Evolutionary conservation across 23 tunicate species (phyloP), one percentile per base, ranked within the genome.

Genomic region (Styela clava): DNA sequence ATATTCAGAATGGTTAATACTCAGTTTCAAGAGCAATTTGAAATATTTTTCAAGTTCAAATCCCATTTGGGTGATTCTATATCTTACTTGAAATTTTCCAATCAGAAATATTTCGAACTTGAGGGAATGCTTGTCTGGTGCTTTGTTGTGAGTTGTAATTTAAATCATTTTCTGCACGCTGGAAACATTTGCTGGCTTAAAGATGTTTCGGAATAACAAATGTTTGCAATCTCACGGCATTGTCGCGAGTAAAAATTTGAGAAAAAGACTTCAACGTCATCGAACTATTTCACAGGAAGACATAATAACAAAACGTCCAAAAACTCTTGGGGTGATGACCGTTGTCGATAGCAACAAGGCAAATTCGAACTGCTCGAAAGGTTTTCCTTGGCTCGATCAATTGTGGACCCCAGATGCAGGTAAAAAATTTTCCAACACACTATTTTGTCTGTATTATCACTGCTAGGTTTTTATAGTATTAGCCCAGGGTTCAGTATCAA

Each of bases 401-500:
- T 29, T 67, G 31, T 67, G 71, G 71, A 67, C 71, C 0, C 71
- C 71, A 24, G 71, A 67, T 1, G 71, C 71, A 0, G 71, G 71
- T 67, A 1, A 19, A 23, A 21, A 21, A 22, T 0, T n/a, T n/a
- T n/a, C n/a, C n/a, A n/a, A n/a, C n/a, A n/a, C n/a, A n/a, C n/a
- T n/a, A n/a, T n/a, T n/a, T n/a, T n/a, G n/a, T n/a, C n/a, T n/a
- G n/a, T n/a, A n/a, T n/a, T n/a, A n/a, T n/a, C n/a, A n/a, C n/a
- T n/a, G n/a, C n/a, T n/a, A n/a, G n/a, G n/a, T n/a, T n/a, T n/a
- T n/a, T n/a, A n/a, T n/a, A n/a, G n/a, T n/a, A n/a, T n/a, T n/a
- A n/a, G n/a, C n/a, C n/a, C n/a, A n/a, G n/a, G n/a, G n/a, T n/a
- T n/a, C n/a, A n/a, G n/a, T n/a, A n/a, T n/a, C n/a, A n/a, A n/a